A percentile compares a stretch with the other conserved stretches of the same genome.
These are phyloP conservation scores for Anarsia innoxiella DNA, from an alignment of 2,888 invertebrate species.

Conservation along the genomic window DNA sequence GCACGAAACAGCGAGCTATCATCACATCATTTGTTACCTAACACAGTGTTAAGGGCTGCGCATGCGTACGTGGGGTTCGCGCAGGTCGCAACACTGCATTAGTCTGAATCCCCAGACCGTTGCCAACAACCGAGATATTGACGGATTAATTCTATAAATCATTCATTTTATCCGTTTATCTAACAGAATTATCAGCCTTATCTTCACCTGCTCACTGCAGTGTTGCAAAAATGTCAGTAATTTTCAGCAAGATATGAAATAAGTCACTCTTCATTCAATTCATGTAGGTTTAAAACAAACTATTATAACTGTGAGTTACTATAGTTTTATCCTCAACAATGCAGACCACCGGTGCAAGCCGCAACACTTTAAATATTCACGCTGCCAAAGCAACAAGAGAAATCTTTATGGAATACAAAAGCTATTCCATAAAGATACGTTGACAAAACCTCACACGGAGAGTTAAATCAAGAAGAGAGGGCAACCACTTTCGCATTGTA, in stretches of 20 bases:
- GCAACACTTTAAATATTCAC: too few species aligned
- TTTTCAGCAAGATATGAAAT: too few species aligned
- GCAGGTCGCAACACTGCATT: conserved; percentile 8
- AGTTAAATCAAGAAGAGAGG: conserved; percentile 32
- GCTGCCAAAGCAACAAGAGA: conserved; percentile 14
- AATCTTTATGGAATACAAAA: conserved; percentile 12
- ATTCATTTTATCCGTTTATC: too few species aligned
- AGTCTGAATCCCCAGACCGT: conserved; percentile 1
- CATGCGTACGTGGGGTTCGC: conserved; percentile 14
- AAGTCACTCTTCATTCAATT: too few species aligned
- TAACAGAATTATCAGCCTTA: too few species aligned
- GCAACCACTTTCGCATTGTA: conserved; percentile 31
- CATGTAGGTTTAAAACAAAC: too few species aligned
- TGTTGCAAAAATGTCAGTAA: too few species aligned
- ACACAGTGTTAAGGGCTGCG: conserved; percentile 11
- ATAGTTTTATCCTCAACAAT: too few species aligned
- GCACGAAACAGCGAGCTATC: conserved; percentile 15
- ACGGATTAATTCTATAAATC: too few species aligned
- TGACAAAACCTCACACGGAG: conserved; percentile 25
- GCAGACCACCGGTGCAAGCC: neutral
- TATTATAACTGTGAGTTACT: too few species aligned
- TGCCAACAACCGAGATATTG: too few species aligned
- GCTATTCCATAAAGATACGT: conserved; percentile 24
- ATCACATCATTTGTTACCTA: conserved; percentile 18
- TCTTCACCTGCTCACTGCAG: too few species aligned